A percentile compares a stretch with the other conserved stretches of the same genome.
Evolutionary conservation across 1,140 invertebrate species (phyloP).

Genomic region (Bombus sylvicola): DNA sequence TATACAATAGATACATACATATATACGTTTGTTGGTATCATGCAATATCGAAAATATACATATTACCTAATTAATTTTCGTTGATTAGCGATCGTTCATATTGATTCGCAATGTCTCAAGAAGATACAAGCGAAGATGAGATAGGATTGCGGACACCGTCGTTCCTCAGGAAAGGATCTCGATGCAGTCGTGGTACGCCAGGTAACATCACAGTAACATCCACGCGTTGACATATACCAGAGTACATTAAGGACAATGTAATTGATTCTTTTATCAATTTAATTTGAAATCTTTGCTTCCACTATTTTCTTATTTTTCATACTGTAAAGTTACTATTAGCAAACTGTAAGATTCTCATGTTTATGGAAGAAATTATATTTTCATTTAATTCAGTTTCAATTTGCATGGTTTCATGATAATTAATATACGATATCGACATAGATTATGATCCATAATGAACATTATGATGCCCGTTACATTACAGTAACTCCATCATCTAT

Average conservation of each 20-base stretch:
- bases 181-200: conserved; percentile 41
- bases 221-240: background rate
- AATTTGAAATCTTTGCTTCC: background rate
- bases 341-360: too few relatives aligned
- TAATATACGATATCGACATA: too few relatives aligned
- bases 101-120: background rate
- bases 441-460: background rate
- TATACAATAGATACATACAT: too few relatives aligned
- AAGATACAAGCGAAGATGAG: conserved; percentile 69
- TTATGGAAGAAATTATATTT: background rate
- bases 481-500: conserved; percentile 68
- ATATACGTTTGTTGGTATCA: too few relatives aligned
- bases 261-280: background rate
- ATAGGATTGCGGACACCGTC: conserved; percentile 53
- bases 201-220: background rate
- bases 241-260: background rate
- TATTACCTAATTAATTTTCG: too few relatives aligned
- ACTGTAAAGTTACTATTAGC: background rate
- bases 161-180: conserved; percentile 50
- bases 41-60: too few relatives aligned
- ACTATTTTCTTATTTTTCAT: background rate
- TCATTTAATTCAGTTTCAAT: background rate
- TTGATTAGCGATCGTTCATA: too few relatives aligned
- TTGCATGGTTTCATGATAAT: background rate
- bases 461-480: background rate